Base-by-base conservation (phyloP, 2,888 invertebrate species). In the Tineola bisselliella region DNA sequence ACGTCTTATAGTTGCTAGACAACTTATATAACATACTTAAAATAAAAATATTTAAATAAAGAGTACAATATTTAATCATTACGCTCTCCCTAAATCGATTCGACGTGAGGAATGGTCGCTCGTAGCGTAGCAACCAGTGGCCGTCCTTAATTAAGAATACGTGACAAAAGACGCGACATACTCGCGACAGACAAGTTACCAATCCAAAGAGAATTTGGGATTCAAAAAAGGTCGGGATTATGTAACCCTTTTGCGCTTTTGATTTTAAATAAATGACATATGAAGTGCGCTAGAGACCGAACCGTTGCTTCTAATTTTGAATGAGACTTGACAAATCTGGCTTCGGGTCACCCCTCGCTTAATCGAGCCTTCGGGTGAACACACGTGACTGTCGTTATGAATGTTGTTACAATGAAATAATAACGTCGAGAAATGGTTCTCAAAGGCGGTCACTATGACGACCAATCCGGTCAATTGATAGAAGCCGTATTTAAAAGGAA, bases 121-220 rank as follows among this genome's bases (percentile, higher is more conserved):
- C 54, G 83, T 77, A 71, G 76, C 75, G 69, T 70, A 72, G 79
- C 79, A 76, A 77, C 77, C 75, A 74, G n/a, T 33, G 56, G 74
- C 75, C 77, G 77, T 74, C 77, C 77, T 88, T 88, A 88, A 87
- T 88, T 88, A 88, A 86, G 87, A 87, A 84, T 87, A 87, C 87
- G 87, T 87, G 88, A 87, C 86, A 87, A 88, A 87, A 87, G 87
- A 87, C 80, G 84, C 81, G 84, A 82, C 82, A 79, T 77, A 77
- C 81, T 79, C 77, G 77, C 80, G 81, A 83, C 79, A 82, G 75
- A 82, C 76, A 81, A 81, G 81, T 76, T 72, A 19, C 25, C 8
- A 44, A 48, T 60, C 31, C 18, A 33, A 57, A 38, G 59, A 31
- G 54, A 13, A 61, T 31, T 57, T 43, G 54, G 59, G 75, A 73